Evolutionary conservation across 2,888 invertebrate genomes (phyloP), one percentile per base, ranked within the genome.

Genomic region (Oligia strigilis): DNA sequence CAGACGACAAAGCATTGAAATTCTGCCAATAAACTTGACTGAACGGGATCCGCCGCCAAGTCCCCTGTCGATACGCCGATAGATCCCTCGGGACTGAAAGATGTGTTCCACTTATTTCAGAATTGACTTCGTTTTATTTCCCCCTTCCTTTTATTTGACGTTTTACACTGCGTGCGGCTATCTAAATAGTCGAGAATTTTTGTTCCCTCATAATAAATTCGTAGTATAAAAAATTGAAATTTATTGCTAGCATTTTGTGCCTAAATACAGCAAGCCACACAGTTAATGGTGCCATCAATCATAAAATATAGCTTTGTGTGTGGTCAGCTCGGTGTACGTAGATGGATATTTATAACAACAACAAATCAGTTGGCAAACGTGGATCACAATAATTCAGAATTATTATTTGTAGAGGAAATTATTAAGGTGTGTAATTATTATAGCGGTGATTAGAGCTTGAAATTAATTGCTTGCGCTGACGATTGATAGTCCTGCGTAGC

Each of bases 21-120:
- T 94, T 94, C 92, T 92, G 88, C 93, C 94, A 94, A 94, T 94
- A 94, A 94, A 94, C 91, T 94, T 94, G 94, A 94, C 92, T 93
- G 94, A 94, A 90, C 92, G 92, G 90, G 90, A 93, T 91, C 89
- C 89, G 89, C 90, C 90, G 91, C 90, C 91, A 90, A 92, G 92
- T 93, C 93, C 93, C 93, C 90, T 92, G 94, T 93, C 94, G 92
- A 92, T 93, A 92, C 91, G 91, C 90, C 93, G 92, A 94, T 93
- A 92, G 93, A 92, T 93, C 94, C 93, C 94, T 80, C 78, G 93
- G 92, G 94, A 93, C 88, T 91, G 90, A 93, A 92, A 92, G 93
- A 94, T 94, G 93, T 92, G 92, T 93, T 92, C 93, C 93, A 94
- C 94, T 94, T 94, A 94, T 93, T 92, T 91, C 88, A 91, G 91